A percentile compares a stretch with the other conserved stretches of the same genome.
These are phyloP conservation scores for Acipenser transmontanus DNA, from an alignment of 2,797 vertebrate genomes.

Conservation along the genomic window DNA sequence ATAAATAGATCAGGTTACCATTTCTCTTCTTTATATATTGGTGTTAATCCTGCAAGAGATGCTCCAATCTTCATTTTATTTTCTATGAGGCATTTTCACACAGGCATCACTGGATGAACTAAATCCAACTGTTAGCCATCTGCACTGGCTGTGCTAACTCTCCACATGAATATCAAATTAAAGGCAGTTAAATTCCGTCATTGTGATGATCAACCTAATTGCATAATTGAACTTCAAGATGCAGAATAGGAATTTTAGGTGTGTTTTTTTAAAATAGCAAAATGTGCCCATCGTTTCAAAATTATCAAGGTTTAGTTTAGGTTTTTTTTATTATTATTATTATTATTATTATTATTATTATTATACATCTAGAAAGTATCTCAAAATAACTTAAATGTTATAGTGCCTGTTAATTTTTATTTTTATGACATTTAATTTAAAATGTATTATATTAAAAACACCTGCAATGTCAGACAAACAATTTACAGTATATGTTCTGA, in stretches of 20 bases:
- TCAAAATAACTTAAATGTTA: slow-evolving; percentile 66
- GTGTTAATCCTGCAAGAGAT: slow-evolving; percentile 18
- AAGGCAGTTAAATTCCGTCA: slow-evolving; percentile 51
- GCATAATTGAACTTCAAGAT: slow-evolving; percentile 45
- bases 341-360: slow-evolving; percentile 20
- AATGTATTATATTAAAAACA: not conserved
- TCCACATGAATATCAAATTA: slow-evolving; percentile 52
- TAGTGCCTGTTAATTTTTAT: slow-evolving; percentile 51
- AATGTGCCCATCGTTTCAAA: slow-evolving; percentile 6
- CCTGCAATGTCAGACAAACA: slow-evolving; percentile 52
- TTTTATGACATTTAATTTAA: not conserved
- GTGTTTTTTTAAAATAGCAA: slow-evolving; percentile 19
- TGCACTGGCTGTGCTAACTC: slow-evolving; percentile 42
- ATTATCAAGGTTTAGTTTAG: slow-evolving; percentile 44
- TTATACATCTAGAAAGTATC: slow-evolving; percentile 36
- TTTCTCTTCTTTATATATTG: slow-evolving; percentile 19
- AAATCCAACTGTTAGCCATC: slow-evolving; percentile 29
- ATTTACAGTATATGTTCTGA: no score
- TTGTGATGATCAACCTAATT: slow-evolving; percentile 53
- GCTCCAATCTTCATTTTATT: slow-evolving; percentile 37
- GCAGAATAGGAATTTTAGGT: slow-evolving; percentile 44
- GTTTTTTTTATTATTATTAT: slow-evolving; percentile 51
- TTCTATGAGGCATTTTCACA: slow-evolving; percentile 32
- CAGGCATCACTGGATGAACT: slow-evolving; percentile 32
- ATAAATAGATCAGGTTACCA: slow-evolving; percentile 30